Conservation (phyloP, 1,140 invertebrate species). For the Drusus annulatus region DNA sequence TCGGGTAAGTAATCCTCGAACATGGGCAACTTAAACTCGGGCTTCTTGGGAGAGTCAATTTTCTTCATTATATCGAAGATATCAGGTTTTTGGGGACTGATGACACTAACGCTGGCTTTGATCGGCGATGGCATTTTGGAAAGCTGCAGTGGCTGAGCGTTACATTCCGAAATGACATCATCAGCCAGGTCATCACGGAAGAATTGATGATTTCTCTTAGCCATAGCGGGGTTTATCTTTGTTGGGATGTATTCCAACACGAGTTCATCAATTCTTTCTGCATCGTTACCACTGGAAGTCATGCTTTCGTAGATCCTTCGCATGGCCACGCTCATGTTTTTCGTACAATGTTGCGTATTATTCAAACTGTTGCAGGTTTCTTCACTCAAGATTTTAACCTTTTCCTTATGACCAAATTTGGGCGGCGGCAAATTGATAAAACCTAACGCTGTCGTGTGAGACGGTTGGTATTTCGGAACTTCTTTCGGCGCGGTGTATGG, state of each 20-base stretch:
- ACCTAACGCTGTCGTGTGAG: not conserved
- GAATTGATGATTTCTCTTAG: constrained; percentile 68
- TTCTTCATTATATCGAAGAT: constrained; percentile 6
- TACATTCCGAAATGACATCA: constrained; percentile 37
- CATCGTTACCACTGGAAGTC: constrained; percentile 13
- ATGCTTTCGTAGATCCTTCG: constrained; percentile 49
- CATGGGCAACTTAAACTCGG: constrained; percentile 14
- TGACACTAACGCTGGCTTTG: not conserved
- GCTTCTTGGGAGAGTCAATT: not conserved
- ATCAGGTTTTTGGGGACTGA: not conserved
- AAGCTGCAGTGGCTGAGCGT: not conserved
- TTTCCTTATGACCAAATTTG: constrained; percentile 8
- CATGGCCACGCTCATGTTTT: constrained; percentile 52
- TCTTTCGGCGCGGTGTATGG: not conserved
- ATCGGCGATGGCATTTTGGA: not conserved
- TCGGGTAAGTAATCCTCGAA: constrained; percentile 59
- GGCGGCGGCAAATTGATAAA: constrained; percentile 20
- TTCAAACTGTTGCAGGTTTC: not conserved
- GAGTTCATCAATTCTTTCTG: not conserved
- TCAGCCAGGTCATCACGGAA: constrained; percentile 67
- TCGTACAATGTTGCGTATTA: constrained; percentile 12
- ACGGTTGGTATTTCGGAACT: not conserved
- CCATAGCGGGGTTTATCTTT: constrained; percentile 64
- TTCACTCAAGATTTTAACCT: not conserved
- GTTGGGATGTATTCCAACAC: constrained; percentile 68